These are phyloP conservation scores for Spongia lamella DNA, from an alignment of 37 sponge, comb jelly and placozoan species.

Conservation along the genomic window DNA sequence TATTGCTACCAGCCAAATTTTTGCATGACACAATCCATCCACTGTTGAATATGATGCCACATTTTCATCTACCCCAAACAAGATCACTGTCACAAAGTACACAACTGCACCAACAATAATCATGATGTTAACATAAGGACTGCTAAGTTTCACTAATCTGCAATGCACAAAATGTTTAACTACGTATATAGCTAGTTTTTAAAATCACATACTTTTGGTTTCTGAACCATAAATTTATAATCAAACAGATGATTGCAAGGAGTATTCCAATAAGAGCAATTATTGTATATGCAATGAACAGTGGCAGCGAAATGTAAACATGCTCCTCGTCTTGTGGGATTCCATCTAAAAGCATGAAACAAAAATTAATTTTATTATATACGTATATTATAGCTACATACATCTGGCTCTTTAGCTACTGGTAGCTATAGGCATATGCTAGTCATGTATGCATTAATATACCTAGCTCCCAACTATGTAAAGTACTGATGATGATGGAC, in stretches of 20 bases:
- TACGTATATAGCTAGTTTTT: too few relatives aligned
- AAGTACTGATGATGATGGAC: too few relatives aligned
- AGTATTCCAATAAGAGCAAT: background rate
- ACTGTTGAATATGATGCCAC: background rate
- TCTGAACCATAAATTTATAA: background rate
- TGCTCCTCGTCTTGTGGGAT: constrained; percentile 19
- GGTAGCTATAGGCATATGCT: too few relatives aligned
- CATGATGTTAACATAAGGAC: constrained; percentile 56
- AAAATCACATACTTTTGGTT: too few relatives aligned
- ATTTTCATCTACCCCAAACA: constrained; percentile 40
- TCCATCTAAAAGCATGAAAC: too few relatives aligned
- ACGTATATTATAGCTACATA: too few relatives aligned
- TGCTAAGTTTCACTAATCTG: constrained; percentile 56
- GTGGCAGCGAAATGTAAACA: background rate
- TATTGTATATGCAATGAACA: constrained; percentile 22
- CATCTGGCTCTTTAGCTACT: too few relatives aligned
- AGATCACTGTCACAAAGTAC: constrained; percentile 44
- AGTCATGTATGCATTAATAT: too few relatives aligned
- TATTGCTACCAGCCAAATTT: constrained; percentile 43
- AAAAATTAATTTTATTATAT: too few relatives aligned
- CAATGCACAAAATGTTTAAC: too few relatives aligned
- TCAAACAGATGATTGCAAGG: background rate
- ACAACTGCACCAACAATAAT: constrained; percentile 48
- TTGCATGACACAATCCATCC: constrained; percentile 19
- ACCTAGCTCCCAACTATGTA: too few relatives aligned